phyloP scores from a whole-genome alignment of 2,888 invertebrate species.

The Hipparchia semele region DNA sequence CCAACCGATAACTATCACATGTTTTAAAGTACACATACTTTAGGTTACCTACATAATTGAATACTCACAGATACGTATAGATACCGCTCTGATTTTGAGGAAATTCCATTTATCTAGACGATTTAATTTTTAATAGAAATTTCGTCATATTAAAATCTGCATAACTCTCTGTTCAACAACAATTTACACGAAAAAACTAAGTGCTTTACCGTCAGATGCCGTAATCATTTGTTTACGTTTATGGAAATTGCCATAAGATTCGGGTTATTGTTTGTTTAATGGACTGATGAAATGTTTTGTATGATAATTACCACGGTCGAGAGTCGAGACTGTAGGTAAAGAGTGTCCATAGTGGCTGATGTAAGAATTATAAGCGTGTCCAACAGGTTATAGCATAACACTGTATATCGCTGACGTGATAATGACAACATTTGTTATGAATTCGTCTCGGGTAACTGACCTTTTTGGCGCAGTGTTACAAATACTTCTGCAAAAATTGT shows the following conservation, averaged over 20 bases:
- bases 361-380: background rate
- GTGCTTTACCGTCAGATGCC: background rate
- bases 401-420: conserved; percentile 3
- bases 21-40: conserved; percentile 6
- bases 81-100: background rate
- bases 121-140: no score
- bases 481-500: background rate
- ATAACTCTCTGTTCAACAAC: no score
- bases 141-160: no score
- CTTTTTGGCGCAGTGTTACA: background rate
- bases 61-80: background rate
- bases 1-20: conserved; percentile 48
- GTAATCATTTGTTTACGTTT: background rate
- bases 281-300: conserved; percentile 3
- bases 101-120: background rate
- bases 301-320: background rate
- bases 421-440: background rate
- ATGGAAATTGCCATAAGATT: background rate
- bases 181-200: background rate
- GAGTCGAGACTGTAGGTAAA: background rate
- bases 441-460: background rate
- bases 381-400: conserved; percentile 2
- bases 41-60: background rate
- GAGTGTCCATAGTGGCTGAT: conserved; percentile 6
- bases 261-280: background rate